Percentiles rank a stretch among this genome's conserved stretches.
Evolutionary conservation across 2,113 vertebrate species (phyloP).

Genomic region (Aythya baeri): DNA sequence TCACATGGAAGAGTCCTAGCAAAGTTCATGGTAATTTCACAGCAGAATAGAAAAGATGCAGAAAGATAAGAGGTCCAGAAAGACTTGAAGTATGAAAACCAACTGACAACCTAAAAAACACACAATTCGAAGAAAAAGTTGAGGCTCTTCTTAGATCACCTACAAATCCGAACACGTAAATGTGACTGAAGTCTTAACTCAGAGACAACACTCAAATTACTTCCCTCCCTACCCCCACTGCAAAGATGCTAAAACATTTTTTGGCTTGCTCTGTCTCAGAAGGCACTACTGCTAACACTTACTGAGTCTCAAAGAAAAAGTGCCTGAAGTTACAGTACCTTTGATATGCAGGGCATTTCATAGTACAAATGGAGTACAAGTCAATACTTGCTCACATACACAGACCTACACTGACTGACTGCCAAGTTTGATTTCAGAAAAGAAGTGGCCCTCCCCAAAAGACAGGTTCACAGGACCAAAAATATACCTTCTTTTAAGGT

Average conservation of each 20-base stretch:
- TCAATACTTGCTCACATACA: not conserved
- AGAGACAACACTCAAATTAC: not conserved
- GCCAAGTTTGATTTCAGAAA: not conserved
- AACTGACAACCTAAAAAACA: not conserved
- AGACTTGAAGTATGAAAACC: not conserved
- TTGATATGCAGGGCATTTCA: not conserved
- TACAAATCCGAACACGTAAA: not conserved
- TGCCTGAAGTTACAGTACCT: constrained; percentile 10
- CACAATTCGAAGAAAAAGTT: not conserved
- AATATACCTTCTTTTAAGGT: not conserved
- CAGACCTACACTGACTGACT: not conserved
- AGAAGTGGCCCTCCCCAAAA: constrained; percentile 1
- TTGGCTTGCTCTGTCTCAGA: not conserved
- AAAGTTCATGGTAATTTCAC: not conserved
- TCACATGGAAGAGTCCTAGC: not conserved
- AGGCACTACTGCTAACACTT: not conserved
- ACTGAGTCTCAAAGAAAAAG: not conserved
- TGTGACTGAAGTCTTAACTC: not conserved
- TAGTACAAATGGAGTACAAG: not conserved
- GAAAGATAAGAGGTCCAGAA: not conserved
- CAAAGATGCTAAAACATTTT: not conserved
- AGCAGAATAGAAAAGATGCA: not conserved
- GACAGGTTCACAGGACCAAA: not conserved
- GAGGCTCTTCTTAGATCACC: not conserved
- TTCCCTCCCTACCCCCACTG: not conserved